phyloP scores from a whole-genome alignment of 92 coral and sea anemone species.

The Epizoanthus scotinus region DNA sequence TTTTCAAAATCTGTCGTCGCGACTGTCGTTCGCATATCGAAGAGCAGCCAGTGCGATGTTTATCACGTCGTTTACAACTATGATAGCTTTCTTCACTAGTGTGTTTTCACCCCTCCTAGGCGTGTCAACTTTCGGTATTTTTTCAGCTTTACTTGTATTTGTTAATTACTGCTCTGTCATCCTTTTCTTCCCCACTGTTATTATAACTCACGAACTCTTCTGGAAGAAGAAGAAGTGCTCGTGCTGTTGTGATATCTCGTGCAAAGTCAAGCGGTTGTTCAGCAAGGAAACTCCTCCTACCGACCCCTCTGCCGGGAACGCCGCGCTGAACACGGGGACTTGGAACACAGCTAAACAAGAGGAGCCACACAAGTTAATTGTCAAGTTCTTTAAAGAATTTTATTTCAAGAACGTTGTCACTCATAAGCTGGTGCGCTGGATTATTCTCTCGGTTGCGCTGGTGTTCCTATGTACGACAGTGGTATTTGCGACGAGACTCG shows the following conservation, averaged over 20 bases:
- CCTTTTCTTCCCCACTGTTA: constrained; percentile 85
- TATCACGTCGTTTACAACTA: constrained; percentile 88
- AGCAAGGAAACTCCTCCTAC: constrained; percentile 44
- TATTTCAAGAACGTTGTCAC: constrained; percentile 75
- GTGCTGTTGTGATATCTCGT: constrained; percentile 33
- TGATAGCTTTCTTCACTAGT: constrained; percentile 91
- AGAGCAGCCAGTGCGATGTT: constrained; percentile 95
- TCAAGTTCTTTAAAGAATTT: constrained; percentile 67
- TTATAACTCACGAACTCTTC: constrained; percentile 76
- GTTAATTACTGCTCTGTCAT: constrained; percentile 89
- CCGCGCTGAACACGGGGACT: constrained; percentile 12
- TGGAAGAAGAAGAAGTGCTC: constrained; percentile 77
- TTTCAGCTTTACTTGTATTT: constrained; percentile 89
- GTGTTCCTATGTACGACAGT: constrained; percentile 66
- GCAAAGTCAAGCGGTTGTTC: constrained; percentile 32
- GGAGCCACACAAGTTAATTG: constrained; percentile 69
- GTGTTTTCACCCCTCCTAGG: constrained; percentile 92
- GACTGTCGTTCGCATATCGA: constrained; percentile 83
- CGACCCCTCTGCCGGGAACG: constrained; percentile 45
- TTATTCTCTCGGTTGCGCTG: constrained; percentile 67
- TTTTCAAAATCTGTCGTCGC: constrained; percentile 69
- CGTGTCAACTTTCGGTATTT: constrained; percentile 92
- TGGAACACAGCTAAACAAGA: constrained; percentile 50
- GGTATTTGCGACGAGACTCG: constrained; percentile 81
- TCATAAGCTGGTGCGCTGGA: constrained; percentile 88